Percentiles rank a stretch among this genome's conserved stretches.
Evolutionary conservation across 2,797 vertebrate species (phyloP).

Genomic region (Enteromius thamalakanensis): DNA sequence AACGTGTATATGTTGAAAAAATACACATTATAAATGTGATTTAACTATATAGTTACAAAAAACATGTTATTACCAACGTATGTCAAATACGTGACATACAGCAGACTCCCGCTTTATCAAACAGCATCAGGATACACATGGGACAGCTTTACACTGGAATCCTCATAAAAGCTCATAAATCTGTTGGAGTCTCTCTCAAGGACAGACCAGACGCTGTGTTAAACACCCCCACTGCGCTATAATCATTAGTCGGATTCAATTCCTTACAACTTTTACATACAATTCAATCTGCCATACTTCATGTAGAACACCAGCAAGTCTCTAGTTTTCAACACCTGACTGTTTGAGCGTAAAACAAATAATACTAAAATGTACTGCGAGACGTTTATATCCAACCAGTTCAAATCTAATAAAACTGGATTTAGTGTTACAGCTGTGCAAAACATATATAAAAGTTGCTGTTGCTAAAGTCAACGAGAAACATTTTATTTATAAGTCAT

Average conservation of each 20-base stretch:
- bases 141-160: constrained; percentile 80
- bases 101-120: constrained; percentile 61
- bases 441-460: not conserved
- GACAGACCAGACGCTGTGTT: constrained; percentile 66
- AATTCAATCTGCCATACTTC: not conserved
- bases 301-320: not conserved
- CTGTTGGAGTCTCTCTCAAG: constrained; percentile 67
- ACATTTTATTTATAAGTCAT: not conserved
- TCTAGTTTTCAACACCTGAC: not conserved
- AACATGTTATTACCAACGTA: not conserved
- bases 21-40: no score
- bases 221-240: constrained; percentile 42
- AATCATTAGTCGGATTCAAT: constrained; percentile 11
- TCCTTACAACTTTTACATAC: not conserved
- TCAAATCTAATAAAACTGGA: not conserved
- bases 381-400: not conserved
- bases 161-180: constrained; percentile 77
- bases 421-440: not conserved
- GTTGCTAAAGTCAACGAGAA: not conserved
- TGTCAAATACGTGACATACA: constrained; percentile 44
- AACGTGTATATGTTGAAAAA: no score
- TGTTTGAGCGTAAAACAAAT: not conserved
- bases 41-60: no score
- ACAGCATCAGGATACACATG: constrained; percentile 73
- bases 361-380: not conserved